Percentiles rank a stretch among this genome's conserved stretches.
phyloP scores from a whole-genome alignment of 37 sponge, comb jelly and placozoan species.

The Corticium candelabrum region DNA sequence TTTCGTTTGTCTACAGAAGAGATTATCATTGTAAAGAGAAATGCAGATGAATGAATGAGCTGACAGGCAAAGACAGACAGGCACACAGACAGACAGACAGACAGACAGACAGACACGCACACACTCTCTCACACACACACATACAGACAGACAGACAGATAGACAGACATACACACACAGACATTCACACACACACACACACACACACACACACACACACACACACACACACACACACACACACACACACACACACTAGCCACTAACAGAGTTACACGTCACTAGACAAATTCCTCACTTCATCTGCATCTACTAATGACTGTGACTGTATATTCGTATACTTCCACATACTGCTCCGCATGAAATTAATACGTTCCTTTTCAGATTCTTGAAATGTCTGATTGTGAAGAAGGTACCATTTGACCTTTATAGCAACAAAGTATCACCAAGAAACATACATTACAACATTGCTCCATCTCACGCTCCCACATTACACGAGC shows the following conservation, averaged over 20 bases:
- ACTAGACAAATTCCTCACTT: no score
- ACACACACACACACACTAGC: no score
- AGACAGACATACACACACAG: no score
- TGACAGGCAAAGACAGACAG: no score
- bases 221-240: no score
- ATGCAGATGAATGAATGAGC: not conserved
- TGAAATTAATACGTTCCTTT: conserved; percentile 67
- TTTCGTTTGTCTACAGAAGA: conserved; percentile 40
- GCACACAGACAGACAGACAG: no score
- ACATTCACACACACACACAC: conserved; percentile 3
- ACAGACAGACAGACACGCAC: no score
- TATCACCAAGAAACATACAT: conserved; percentile 22
- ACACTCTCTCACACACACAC: no score
- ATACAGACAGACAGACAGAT: no score
- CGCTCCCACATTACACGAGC: conserved; percentile 70
- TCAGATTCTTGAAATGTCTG: conserved; percentile 80
- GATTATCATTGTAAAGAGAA: not conserved
- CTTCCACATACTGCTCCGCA: conserved; percentile 70
- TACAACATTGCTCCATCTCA: conserved; percentile 74
- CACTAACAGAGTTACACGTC: no score
- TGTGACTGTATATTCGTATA: conserved; percentile 56
- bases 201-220: conserved; percentile 14
- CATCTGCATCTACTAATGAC: conserved; percentile 53
- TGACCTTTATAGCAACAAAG: not conserved
- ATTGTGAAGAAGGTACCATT: not conserved